Evolutionary conservation across 2,888 invertebrate genomes (phyloP).

Genomic region (Lepeophtheirus nordmannii): DNA sequence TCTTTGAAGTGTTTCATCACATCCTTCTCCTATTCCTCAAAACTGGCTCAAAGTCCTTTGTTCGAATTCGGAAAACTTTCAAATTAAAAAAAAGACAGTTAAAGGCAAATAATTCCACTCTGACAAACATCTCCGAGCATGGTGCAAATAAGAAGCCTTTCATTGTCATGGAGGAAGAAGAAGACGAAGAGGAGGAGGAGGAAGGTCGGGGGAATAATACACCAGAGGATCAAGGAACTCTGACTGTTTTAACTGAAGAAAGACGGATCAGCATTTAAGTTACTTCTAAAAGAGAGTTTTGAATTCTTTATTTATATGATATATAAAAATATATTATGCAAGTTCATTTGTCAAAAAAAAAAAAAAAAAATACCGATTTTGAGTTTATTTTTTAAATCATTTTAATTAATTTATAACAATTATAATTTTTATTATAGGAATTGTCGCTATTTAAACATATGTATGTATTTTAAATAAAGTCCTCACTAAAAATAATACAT

Average conservation of each 20-base stretch:
- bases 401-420: too few relatives aligned
- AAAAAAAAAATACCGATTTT: too few relatives aligned
- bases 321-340: too few relatives aligned
- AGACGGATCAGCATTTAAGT: background rate
- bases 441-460: too few relatives aligned
- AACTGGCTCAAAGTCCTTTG: slow-evolving; percentile 7
- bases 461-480: too few relatives aligned
- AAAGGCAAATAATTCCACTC: background rate
- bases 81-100: background rate
- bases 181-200: background rate
- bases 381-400: too few relatives aligned
- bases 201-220: background rate
- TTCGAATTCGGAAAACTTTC: background rate
- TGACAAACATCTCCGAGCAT: background rate
- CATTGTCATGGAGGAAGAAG: background rate
- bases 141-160: background rate
- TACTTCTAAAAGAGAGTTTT: background rate
- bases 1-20: slow-evolving; percentile 19
- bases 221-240: too few relatives aligned
- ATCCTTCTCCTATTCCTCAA: slow-evolving; percentile 13
- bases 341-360: too few relatives aligned
- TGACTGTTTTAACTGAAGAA: background rate
- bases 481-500: too few relatives aligned
- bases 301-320: too few relatives aligned
- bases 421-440: too few relatives aligned